Conservation (phyloP, 2,888 invertebrate species). For the Amorpha juglandis region DNA sequence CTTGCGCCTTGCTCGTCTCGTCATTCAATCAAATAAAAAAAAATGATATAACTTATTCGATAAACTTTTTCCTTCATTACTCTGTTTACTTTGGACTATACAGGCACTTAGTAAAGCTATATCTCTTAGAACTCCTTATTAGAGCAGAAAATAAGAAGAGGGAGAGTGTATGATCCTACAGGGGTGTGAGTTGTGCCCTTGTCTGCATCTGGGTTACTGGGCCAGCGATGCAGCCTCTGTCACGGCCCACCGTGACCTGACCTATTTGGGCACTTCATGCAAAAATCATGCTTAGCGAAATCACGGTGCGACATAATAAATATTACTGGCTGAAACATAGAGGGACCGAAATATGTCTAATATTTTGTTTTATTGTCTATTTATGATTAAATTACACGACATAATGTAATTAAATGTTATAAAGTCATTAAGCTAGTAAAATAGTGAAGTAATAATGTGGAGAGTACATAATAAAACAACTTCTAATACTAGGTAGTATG, state of each 20-base stretch:
- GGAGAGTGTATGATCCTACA: conserved; percentile 2
- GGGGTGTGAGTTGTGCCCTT: conserved; percentile 58
- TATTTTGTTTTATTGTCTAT: too few species aligned
- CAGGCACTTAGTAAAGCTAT: background rate
- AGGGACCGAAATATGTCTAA: background rate
- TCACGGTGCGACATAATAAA: too few species aligned
- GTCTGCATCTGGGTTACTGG: conserved; percentile 72
- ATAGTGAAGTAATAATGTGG: too few species aligned
- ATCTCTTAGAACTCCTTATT: background rate
- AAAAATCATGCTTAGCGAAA: conserved; percentile 14
- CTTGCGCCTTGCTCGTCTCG: too few species aligned
- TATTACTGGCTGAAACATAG: background rate
- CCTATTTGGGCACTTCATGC: conserved; percentile 54
- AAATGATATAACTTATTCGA: background rate
- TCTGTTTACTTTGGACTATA: background rate
- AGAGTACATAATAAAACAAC: too few species aligned
- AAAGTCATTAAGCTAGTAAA: too few species aligned
- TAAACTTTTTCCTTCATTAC: background rate
- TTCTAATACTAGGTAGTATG: too few species aligned
- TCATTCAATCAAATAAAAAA: too few species aligned
- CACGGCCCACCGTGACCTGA: conserved; percentile 62
- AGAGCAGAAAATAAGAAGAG: background rate
- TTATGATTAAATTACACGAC: too few species aligned
- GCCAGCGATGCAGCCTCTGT: conserved; percentile 58
- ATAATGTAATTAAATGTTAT: too few species aligned